Evolutionary conservation across 2,113 vertebrate species (phyloP).

Genomic region (Pituophis catenifer): DNA sequence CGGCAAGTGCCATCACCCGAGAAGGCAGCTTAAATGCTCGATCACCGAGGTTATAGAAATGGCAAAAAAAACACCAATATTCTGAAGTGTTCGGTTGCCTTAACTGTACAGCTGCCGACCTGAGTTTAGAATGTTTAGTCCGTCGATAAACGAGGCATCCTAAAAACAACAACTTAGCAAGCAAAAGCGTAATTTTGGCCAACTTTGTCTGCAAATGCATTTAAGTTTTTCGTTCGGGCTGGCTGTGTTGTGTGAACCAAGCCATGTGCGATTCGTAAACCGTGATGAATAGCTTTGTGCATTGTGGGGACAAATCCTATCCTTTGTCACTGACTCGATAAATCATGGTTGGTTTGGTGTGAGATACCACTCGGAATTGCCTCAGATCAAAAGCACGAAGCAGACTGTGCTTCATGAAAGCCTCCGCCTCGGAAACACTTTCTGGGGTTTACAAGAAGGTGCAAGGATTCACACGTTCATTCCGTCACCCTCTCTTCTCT

Average conservation of each 20-base stretch:
- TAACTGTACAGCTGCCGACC: background rate
- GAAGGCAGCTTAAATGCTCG: background rate
- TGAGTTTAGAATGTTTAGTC: background rate
- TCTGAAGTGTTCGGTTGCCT: background rate
- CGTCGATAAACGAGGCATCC: background rate
- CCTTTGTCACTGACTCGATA: background rate
- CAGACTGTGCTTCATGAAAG: background rate
- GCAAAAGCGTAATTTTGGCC: background rate
- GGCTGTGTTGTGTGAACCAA: background rate
- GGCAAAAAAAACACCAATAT: background rate
- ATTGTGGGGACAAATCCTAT: background rate
- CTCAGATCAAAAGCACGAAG: background rate
- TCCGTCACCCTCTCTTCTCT: background rate
- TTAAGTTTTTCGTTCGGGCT: background rate
- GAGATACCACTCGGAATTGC: background rate
- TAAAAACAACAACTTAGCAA: background rate
- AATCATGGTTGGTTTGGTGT: background rate
- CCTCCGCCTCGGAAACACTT: background rate
- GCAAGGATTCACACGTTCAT: background rate
- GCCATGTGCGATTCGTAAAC: background rate
- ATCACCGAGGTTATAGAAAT: background rate
- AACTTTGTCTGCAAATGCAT: background rate
- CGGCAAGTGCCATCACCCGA: background rate
- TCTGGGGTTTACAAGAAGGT: background rate
- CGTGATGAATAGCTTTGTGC: background rate